A percentile compares a stretch with the other conserved stretches of the same genome.
Conservation (phyloP, 2,113 vertebrate genomes). For the Calypte anna region DNA sequence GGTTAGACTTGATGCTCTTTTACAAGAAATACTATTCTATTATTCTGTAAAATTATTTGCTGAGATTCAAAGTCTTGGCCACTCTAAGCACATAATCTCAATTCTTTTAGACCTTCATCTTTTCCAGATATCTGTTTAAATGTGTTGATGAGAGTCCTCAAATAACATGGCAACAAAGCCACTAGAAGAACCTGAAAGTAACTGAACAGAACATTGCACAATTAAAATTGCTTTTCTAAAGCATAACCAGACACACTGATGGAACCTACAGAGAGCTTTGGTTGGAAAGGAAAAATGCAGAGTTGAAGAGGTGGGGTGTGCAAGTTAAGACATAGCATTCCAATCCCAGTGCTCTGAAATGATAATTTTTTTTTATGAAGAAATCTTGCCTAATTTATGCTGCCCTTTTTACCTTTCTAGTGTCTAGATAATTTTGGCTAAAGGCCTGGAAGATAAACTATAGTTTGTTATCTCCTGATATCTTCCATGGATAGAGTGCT, state of each 20-base stretch:
- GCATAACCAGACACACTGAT: neutral
- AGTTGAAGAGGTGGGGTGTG: neutral
- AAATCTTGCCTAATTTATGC: slow-evolving; percentile 24
- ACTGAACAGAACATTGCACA: neutral
- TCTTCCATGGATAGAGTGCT: slow-evolving; percentile 41
- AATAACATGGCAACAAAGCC: neutral
- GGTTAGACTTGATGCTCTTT: too few relatives aligned
- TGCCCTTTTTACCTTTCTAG: slow-evolving; percentile 39
- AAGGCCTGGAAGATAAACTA: slow-evolving; percentile 20
- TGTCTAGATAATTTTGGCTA: slow-evolving; percentile 24
- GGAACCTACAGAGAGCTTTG: neutral
- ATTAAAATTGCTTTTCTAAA: neutral
- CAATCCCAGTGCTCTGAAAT: neutral
- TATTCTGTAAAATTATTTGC: neutral
- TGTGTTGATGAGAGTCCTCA: neutral
- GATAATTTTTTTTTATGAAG: neutral
- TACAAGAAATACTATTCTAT: too few relatives aligned
- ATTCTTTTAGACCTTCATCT: neutral
- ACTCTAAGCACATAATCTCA: neutral
- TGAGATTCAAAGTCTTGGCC: neutral
- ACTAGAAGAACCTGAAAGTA: neutral
- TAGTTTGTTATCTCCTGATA: slow-evolving; percentile 40
- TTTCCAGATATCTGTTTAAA: neutral
- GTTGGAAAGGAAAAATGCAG: neutral
- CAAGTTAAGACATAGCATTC: neutral